Evolutionary conservation across 2,113 vertebrate species (phyloP), one percentile per base, ranked within the genome.

Genomic region (Megaceryle maxima): DNA sequence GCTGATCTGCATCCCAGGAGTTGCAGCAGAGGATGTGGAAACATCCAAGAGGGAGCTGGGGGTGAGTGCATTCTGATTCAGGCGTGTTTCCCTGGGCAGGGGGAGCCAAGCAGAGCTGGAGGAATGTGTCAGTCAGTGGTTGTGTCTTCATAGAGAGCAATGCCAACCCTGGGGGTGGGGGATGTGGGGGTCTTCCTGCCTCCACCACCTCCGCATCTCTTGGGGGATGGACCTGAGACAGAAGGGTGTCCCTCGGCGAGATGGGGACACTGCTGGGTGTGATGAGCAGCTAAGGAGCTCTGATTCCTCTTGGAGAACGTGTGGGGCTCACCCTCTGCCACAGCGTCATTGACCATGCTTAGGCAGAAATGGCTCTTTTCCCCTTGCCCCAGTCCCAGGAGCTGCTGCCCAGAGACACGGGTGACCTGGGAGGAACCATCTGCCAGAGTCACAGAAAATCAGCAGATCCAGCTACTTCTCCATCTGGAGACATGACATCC

Each of bases 141-240:
- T 77, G 50, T 1, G 7, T 33, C 33, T 69, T 10, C 1, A 7
- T 29, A 12, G 33, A 84, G 19, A 43, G 10, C 22, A 44, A 4
- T 14, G 50, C 20, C n/a, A 4, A 5, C 8, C 17, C 39, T n/a
- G 68, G 83, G 48, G 15, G 22, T 31, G 43, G 16, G 37, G n/a
- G 13, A 6, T 0, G 0, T 10, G 19, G 25, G 66, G 24, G 16
- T 92, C 35, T 55, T 84, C 18, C 48, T 69, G 69, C 24, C 25
- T 6, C 25, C 35, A 16, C 3, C 7, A 5, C 2, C 1, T 39
- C 25, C 1, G 1, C 19, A 5, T 11, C 9, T 69, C 28, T 11
- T 53, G 37, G 53, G 56, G 31, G 10, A 43, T 29, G 53, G 43
- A 59, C 7, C 43, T 55, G 46, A 75, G 31, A 29, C 9, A 64